Conservation (phyloP, 2,888 invertebrate genomes). For the Metallyticus violacea region DNA sequence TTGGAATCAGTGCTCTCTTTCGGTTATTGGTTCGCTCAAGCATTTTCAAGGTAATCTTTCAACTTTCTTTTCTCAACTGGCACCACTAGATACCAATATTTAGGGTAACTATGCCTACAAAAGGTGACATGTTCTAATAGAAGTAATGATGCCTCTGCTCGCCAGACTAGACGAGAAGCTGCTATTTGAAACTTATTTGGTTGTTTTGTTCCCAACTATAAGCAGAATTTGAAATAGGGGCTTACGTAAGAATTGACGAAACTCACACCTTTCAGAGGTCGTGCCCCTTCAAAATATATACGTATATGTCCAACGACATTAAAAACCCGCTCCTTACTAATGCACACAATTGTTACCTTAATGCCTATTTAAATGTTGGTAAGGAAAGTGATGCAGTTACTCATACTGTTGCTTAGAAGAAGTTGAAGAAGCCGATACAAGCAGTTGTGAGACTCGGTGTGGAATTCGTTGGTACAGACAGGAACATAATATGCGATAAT, state of each 20-base stretch:
- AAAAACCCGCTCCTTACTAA: constrained; percentile 35
- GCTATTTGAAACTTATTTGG: background rate
- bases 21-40: background rate
- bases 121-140: background rate
- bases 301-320: constrained; percentile 34
- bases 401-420: constrained; percentile 26
- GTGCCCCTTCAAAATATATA: constrained; percentile 33
- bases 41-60: background rate
- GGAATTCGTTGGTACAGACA: constrained; percentile 31
- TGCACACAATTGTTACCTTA: constrained; percentile 32
- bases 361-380: constrained; percentile 26
- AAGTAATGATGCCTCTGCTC: background rate
- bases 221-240: constrained; percentile 12
- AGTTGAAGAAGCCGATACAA: constrained; percentile 32
- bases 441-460: constrained; percentile 31
- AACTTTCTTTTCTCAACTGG: background rate
- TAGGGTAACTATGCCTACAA: background rate
- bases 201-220: background rate
- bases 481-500: constrained; percentile 39
- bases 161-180: background rate
- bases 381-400: constrained; percentile 26
- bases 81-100: background rate
- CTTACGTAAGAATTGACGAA: constrained; percentile 26
- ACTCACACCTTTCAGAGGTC: constrained; percentile 27
- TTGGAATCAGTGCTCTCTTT: background rate